Evolutionary conservation across 2,888 invertebrate species (phyloP).

Genomic region (Pyralis farinalis): DNA sequence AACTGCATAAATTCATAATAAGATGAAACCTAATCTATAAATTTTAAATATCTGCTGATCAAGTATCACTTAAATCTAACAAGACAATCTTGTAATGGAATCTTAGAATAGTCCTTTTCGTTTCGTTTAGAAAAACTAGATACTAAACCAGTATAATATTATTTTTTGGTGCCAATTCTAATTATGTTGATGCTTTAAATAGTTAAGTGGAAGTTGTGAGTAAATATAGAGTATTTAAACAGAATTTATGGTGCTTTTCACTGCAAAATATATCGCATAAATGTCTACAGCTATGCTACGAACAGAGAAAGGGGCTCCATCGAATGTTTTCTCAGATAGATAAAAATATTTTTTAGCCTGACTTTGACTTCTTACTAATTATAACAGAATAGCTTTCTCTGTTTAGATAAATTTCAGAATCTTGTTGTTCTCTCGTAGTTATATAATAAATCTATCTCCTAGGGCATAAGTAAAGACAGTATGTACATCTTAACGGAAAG

Average conservation of each 20-base stretch:
- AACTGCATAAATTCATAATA: too few relatives aligned
- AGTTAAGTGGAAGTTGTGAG: constrained; percentile 68
- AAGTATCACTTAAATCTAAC: too few relatives aligned
- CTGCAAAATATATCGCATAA: constrained; percentile 25
- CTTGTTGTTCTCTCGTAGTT: constrained; percentile 20
- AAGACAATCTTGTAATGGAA: neutral
- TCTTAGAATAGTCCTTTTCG: constrained; percentile 13
- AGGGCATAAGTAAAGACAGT: constrained; percentile 12
- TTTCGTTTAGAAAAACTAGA: constrained; percentile 23
- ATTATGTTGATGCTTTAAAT: constrained; percentile 71
- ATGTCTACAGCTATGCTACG: neutral
- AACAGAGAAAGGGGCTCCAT: neutral
- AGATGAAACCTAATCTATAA: too few relatives aligned
- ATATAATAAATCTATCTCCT: constrained; percentile 16
- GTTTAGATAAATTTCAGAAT: constrained; percentile 26
- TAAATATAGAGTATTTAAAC: constrained; percentile 54
- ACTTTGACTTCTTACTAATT: constrained; percentile 1
- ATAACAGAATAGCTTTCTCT: constrained; percentile 27
- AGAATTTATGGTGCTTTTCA: constrained; percentile 71
- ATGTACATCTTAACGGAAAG: neutral
- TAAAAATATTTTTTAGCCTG: constrained; percentile 9
- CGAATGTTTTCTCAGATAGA: neutral
- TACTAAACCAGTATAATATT: constrained; percentile 31
- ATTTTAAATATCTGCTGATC: too few relatives aligned
- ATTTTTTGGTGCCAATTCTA: constrained; percentile 71